phyloP scores from a whole-genome alignment of 2,113 vertebrate species.

The Hemiscyllium ocellatum region DNA sequence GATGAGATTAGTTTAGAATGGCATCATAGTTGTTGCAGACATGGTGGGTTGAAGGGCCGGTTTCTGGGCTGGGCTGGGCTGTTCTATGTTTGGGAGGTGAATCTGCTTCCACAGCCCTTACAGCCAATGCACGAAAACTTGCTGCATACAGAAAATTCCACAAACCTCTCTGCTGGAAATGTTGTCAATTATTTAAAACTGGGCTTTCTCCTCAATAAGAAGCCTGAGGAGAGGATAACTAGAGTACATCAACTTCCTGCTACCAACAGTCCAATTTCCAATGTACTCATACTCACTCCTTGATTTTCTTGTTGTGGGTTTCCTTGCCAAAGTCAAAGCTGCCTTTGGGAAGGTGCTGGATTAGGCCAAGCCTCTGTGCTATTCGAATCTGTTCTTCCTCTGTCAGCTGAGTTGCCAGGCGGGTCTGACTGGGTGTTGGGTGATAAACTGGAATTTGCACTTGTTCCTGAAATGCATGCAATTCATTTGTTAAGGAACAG shows the following conservation, averaged over 20 bases:
- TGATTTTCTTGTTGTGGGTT: slow-evolving; percentile 55
- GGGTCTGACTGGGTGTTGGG: slow-evolving; percentile 53
- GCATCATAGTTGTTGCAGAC: no score
- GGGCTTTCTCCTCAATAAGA: not conserved
- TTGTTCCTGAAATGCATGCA: slow-evolving; percentile 48
- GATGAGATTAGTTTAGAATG: no score
- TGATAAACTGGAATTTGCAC: slow-evolving; percentile 56
- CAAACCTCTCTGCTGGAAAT: not conserved
- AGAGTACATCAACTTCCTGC: not conserved
- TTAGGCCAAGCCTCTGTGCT: slow-evolving; percentile 60
- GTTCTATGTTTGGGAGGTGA: not conserved
- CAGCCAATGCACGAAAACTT: not conserved
- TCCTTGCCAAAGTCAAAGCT: slow-evolving; percentile 52
- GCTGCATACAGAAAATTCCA: not conserved
- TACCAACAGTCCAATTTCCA: not conserved
- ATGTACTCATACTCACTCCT: slow-evolving; percentile 51
- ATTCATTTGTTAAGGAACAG: not conserved
- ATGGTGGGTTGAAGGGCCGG: no score
- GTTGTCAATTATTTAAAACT: not conserved
- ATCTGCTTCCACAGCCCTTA: not conserved
- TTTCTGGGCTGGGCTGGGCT: no score
- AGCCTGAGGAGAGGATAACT: not conserved
- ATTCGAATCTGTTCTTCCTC: slow-evolving; percentile 62
- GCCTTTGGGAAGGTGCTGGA: slow-evolving; percentile 61
- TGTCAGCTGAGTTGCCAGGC: slow-evolving; percentile 57